Conservation (phyloP, 53 echinoderm and acorn worm genomes). For the Paelopatides confundens region DNA sequence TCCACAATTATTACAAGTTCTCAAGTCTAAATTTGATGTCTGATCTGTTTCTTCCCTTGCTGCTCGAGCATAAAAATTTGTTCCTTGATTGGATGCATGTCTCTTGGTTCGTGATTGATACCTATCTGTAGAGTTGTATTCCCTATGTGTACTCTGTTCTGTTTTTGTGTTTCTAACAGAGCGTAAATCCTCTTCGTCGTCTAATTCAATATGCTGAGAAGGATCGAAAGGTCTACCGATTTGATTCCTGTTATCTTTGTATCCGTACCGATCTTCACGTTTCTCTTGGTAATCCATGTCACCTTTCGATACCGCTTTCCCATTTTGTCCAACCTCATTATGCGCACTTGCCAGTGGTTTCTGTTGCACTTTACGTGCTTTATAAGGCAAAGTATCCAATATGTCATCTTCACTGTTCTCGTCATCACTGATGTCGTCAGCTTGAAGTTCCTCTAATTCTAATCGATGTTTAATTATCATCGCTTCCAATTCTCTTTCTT, state of each 20-base stretch:
- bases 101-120: neutral
- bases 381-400: neutral
- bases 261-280: neutral
- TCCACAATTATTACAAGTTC: slow-evolving; percentile 75
- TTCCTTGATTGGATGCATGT: neutral
- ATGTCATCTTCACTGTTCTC: neutral
- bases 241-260: neutral
- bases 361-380: neutral
- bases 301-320: neutral
- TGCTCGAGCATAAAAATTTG: slow-evolving; percentile 56
- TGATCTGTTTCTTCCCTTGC: slow-evolving; percentile 48
- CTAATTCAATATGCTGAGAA: neutral
- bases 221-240: slow-evolving; percentile 12
- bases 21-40: slow-evolving; percentile 48
- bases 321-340: neutral
- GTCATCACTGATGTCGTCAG: slow-evolving; percentile 38
- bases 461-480: slow-evolving; percentile 76
- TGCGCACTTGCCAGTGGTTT: neutral
- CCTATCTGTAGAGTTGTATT: neutral
- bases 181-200: neutral
- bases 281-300: neutral
- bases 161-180: neutral
- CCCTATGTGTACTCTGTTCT: neutral
- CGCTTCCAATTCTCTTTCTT: slow-evolving; percentile 74
- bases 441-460: slow-evolving; percentile 59